Evolutionary conservation across 1,140 invertebrate genomes (phyloP), one percentile per base, ranked within the genome.

Genomic region (Chrysopa pallens): DNA sequence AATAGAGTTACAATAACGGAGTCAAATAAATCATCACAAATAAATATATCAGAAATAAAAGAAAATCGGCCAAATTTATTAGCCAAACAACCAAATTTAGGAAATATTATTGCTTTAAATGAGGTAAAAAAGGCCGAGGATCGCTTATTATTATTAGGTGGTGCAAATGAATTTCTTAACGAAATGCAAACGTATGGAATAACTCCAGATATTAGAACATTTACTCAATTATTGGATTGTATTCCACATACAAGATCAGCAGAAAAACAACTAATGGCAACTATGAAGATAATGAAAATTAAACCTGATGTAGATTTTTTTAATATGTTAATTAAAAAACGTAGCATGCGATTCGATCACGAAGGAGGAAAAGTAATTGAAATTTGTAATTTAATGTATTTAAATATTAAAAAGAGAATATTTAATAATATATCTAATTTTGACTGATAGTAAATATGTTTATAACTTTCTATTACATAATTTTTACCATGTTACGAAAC

Each of bases 261-360:
- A 27, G 88, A 93, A 61, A 63, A 76, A 48, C 64, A 73, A 48
- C 50, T 87, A 6, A 46, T 86, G 6, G 46, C 54, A 31, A 54
- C 68, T 15, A 72, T 89, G 53, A 67, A 71, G 40, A 54, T 62
- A 40, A 58, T 64, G 29, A 60, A 68, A 9, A 54, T 89, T 0
- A 67, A 67, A 50, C 60, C 76, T 1, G 87, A 93, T 62, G 71
- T 83, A 31, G 74, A 76, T 54, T 89, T 92, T 56, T 89, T 74
- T 50, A 95, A 93, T 61, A 72, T 82, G 56, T 61, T 93, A 11
- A 90, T 94, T 39, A 86, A 80, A 52, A 84, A 76, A 54, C 67
- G 83, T 42, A 76, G 72, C 52, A 60, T 74, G 44, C 62, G 81
- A 49, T 60, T 59, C 40, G 73, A 84, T 52, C 78, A 75, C 57